Evolutionary conservation across 2,888 invertebrate genomes (phyloP).

Genomic region (Tenthredo distinguenda): DNA sequence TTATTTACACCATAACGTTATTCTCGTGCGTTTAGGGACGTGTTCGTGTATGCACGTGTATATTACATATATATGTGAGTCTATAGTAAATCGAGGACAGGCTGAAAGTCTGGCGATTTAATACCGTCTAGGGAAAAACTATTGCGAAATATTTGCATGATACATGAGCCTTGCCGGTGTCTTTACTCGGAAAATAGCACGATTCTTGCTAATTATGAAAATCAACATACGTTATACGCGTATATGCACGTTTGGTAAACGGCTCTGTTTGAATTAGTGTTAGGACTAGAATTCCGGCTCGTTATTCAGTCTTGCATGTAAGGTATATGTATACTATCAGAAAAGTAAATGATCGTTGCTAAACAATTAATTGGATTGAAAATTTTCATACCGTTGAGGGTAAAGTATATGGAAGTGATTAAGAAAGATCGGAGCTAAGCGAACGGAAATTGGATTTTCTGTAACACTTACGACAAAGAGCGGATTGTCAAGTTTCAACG

Average conservation of each 20-base stretch:
- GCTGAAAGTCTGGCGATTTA: conserved; percentile 24
- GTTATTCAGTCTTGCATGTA: not conserved
- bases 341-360: not conserved
- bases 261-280: not conserved
- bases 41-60: not conserved
- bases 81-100: conserved; percentile 15
- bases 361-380: not conserved
- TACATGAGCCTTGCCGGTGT: not conserved
- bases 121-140: conserved; percentile 20
- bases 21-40: not conserved
- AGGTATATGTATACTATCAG: not conserved
- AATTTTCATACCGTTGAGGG: not conserved
- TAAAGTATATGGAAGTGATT: not conserved
- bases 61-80: not conserved
- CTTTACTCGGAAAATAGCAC: conserved; percentile 20
- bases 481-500: not conserved
- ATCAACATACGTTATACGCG: conserved; percentile 14
- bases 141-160: conserved; percentile 44
- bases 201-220: conserved; percentile 40
- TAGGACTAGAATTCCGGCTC: not conserved
- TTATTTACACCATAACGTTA: not conserved
- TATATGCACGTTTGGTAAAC: not conserved
- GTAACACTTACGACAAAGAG: not conserved
- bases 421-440: not conserved
- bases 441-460: not conserved